Evolutionary conservation across 2,113 vertebrate species (phyloP).

Genomic region (Struthio camelus): DNA sequence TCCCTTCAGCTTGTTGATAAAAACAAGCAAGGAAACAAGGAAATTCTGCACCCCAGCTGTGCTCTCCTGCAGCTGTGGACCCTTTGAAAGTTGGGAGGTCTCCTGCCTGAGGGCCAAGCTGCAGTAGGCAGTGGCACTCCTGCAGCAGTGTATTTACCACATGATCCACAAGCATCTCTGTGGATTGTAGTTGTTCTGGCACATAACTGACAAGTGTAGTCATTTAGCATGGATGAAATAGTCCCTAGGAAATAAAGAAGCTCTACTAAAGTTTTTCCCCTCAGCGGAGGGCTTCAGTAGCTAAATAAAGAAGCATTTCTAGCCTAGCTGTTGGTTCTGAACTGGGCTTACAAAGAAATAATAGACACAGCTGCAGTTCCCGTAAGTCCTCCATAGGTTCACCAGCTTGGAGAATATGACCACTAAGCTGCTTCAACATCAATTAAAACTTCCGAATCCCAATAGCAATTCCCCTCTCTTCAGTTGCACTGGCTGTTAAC

Average conservation of each 20-base stretch:
- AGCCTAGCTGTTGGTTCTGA: neutral
- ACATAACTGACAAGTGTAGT: neutral
- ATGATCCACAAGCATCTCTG: neutral
- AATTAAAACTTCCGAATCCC: neutral
- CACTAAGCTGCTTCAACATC: neutral
- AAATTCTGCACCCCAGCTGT: too few species aligned
- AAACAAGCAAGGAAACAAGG: too few species aligned
- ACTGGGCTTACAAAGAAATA: neutral
- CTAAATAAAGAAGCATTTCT: neutral
- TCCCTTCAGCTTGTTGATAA: too few species aligned
- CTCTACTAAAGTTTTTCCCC: neutral
- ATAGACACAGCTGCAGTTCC: neutral
- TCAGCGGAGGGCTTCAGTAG: neutral
- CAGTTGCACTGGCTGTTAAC: rapidly evolving
- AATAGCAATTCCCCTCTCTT: neutral
- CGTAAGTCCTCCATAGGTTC: neutral
- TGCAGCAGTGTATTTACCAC: neutral
- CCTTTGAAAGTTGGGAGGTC: too few species aligned
- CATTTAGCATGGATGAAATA: neutral
- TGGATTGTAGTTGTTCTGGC: neutral
- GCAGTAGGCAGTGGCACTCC: too few species aligned
- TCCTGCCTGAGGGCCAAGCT: too few species aligned
- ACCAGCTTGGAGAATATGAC: neutral
- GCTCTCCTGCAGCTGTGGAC: too few species aligned
- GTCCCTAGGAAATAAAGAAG: neutral